Base-by-base conservation (phyloP, 2,888 invertebrate genomes). In the Sesia bembeciformis region DNA sequence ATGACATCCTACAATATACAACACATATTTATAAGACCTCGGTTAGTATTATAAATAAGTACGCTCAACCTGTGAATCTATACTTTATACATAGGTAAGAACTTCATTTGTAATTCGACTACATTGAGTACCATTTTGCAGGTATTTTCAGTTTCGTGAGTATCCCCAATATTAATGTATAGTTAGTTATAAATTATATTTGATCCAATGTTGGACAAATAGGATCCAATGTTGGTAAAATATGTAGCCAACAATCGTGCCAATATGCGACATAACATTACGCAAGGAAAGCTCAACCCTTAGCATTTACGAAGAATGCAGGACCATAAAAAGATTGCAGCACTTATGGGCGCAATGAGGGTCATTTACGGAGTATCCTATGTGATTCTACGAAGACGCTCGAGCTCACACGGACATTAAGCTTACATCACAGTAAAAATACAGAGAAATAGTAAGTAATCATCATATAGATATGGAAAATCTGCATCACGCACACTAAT, bases 261-360 rank as follows among this genome's bases (percentile, higher is more conserved):
- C 1, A 46, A 7, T 5, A 46, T 46, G 23, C 46, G 46, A 46
- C 46, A 46, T 46, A 46, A 46, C 46, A 46, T 46, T 46, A 46
- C 46, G 46, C 46, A 39, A 56, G 51, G 57, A 53, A 52, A 57
- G 53, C 57, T 59, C 41, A 54, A 52, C 40, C 51, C 46, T 46
- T 46, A 53, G 58, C 60, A 59, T 61, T 61, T 59, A 62, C 59
- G 52, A 62, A 60, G 66, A 66, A 69, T 65, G 64, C 58, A 40
- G 56, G 52, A 58, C 63, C 61, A 58, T 62, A 66, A 67, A 66
- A 63, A 68, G 62, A 65, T 64, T 65, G 62, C 61, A 56, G 59
- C 59, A 60, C 62, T 62, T 64, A 66, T 62, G 64, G 64, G 59
- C 57, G 64, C 55, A 54, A 54, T 50, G 50, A 46, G 46, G 46